Conservation (phyloP, 2,888 invertebrate genomes). For the Caenorhabditis sp. region DNA sequence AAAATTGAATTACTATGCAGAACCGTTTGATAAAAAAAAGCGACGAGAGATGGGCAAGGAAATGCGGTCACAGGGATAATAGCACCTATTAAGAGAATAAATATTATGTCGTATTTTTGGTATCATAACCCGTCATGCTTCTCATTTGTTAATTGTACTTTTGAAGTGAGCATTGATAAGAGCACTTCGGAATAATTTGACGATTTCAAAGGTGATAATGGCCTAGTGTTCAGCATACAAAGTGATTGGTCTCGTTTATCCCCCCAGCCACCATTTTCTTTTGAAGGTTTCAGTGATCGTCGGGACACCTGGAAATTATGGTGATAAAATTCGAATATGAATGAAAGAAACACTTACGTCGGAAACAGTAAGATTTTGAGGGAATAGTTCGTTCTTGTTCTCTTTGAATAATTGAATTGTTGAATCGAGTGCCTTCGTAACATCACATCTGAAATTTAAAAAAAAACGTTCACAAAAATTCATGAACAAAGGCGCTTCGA, state of each 20-base stretch:
- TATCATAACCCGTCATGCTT: neutral
- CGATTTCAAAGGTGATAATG: no score
- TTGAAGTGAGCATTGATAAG: slow-evolving; percentile 19
- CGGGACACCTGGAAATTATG: slow-evolving; percentile 52
- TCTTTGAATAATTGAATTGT: slow-evolving; percentile 69
- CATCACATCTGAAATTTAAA: slow-evolving; percentile 41
- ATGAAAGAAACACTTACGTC: slow-evolving; percentile 25
- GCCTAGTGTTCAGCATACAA: slow-evolving; percentile 29
- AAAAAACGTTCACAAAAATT: neutral
- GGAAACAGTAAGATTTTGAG: slow-evolving; percentile 68
- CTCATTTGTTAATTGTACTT: slow-evolving; percentile 13
- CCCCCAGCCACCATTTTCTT: slow-evolving; percentile 93
- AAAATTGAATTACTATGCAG: neutral
- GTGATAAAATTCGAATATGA: neutral
- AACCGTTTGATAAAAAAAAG: neutral
- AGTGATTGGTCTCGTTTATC: slow-evolving; percentile 74
- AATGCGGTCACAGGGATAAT: neutral
- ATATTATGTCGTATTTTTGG: neutral
- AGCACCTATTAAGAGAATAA: neutral
- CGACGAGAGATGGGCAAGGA: neutral
- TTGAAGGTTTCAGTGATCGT: slow-evolving; percentile 69
- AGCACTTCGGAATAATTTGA: slow-evolving; percentile 6
- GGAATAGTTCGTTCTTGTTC: slow-evolving; percentile 73
- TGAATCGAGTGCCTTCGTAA: slow-evolving; percentile 38
- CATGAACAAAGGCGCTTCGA: slow-evolving; percentile 36